Evolutionary conservation across 1,140 invertebrate species (phyloP).

Genomic region (Tigriopus japonicus): DNA sequence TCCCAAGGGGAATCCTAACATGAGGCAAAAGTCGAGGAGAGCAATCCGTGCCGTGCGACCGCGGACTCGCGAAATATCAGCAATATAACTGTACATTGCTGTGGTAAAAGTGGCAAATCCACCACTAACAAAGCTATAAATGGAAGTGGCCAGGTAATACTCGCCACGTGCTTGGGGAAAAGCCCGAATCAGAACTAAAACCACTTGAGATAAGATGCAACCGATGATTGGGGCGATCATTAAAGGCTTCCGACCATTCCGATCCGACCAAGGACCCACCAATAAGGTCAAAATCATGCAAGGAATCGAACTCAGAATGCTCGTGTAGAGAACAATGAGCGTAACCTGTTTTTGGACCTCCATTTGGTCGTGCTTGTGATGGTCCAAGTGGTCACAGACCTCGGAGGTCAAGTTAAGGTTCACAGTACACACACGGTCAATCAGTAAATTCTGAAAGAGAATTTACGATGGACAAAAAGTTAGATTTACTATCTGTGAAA

Average conservation of each 20-base stretch:
- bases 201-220: background rate
- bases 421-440: background rate
- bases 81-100: background rate
- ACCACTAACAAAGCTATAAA: background rate
- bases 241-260: background rate
- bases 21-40: background rate
- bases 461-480: background rate
- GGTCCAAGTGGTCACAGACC: background rate
- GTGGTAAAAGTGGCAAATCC: background rate
- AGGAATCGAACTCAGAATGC: background rate
- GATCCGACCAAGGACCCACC: background rate
- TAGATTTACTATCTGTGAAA: background rate
- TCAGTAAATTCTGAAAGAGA: background rate
- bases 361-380: background rate
- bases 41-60: background rate
- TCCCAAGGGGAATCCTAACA: background rate
- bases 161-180: background rate
- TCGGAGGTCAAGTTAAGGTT: background rate
- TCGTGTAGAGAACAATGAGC: background rate
- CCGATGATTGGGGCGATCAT: background rate
- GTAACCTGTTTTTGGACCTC: background rate
- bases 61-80: background rate
- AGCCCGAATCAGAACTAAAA: background rate
- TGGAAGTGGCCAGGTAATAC: background rate
- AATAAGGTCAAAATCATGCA: background rate